Evolutionary conservation across 2,888 invertebrate genomes (phyloP).

Genomic region (Coremacera marginata): DNA sequence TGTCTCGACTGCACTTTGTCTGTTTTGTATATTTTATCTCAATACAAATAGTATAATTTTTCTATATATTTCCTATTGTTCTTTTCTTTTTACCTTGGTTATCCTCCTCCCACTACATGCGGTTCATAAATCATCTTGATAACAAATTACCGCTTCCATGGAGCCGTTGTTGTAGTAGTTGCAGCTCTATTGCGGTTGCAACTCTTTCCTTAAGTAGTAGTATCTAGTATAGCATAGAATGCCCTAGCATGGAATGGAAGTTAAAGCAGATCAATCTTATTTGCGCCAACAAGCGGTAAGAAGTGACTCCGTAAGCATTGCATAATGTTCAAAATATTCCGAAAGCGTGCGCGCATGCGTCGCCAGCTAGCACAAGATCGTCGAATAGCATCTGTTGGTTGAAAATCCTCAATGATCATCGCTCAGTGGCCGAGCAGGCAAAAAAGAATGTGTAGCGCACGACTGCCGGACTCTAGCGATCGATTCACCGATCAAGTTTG

Average conservation of each 20-base stretch:
- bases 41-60: neutral
- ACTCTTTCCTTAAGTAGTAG: neutral
- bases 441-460: slow-evolving; percentile 28
- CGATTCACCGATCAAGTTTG: neutral
- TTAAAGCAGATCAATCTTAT: slow-evolving; percentile 63
- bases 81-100: slow-evolving; percentile 40
- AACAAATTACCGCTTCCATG: slow-evolving; percentile 66
- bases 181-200: neutral
- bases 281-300: slow-evolving; percentile 53
- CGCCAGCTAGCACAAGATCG: neutral
- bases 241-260: slow-evolving; percentile 51
- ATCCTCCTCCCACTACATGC: slow-evolving; percentile 61
- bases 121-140: slow-evolving; percentile 68
- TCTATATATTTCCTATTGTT: neutral
- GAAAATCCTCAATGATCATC: neutral
- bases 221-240: neutral
- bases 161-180: slow-evolving; percentile 36
- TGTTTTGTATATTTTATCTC: neutral
- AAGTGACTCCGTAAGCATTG: slow-evolving; percentile 6
- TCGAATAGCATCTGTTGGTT: slow-evolving; percentile 13
- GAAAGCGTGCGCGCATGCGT: slow-evolving; percentile 11
- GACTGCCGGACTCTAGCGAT: slow-evolving; percentile 9
- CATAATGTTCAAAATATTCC: slow-evolving; percentile 7
- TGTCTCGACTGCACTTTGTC: neutral
- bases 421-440: neutral